These are phyloP conservation scores for Rhinopithecus roxellana DNA, from an alignment of 2,113 vertebrate species.

Conservation along the genomic window DNA sequence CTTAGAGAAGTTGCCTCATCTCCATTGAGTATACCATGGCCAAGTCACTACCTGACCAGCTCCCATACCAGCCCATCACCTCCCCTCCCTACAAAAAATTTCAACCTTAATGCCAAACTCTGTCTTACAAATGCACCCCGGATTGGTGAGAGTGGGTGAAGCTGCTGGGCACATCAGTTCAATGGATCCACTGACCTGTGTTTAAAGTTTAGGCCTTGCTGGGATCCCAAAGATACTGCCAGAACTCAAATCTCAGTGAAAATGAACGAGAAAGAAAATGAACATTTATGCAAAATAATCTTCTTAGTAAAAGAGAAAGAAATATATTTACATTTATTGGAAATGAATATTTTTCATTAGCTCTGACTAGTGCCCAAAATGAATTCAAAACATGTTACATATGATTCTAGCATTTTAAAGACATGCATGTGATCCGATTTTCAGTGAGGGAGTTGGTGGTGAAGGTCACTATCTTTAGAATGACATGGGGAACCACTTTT, in stretches of 20 bases:
- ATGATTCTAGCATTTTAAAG: neutral
- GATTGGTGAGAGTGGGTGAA: neutral
- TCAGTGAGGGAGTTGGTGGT: too few relatives aligned
- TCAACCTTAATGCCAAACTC: neutral
- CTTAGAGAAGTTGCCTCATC: neutral
- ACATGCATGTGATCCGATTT: neutral
- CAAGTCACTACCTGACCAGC: neutral
- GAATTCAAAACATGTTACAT: neutral
- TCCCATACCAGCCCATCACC: neutral
- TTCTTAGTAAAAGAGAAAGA: neutral
- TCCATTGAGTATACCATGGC: neutral
- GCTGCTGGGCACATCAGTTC: fast-evolving
- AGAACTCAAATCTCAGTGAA: neutral
- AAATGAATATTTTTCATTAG: neutral
- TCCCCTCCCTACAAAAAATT: too few relatives aligned
- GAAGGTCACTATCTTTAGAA: neutral
- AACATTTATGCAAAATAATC: neutral
- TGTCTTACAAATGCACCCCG: neutral
- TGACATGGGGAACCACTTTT: neutral
- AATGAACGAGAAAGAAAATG: neutral
- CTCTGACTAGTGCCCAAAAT: neutral
- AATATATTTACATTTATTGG: neutral
- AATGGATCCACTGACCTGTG: neutral
- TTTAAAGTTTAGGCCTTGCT: neutral
- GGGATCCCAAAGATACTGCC: neutral